Percentiles rank a stretch among this genome's conserved stretches.
These are phyloP conservation scores for Epizoanthus stellaris DNA, from an alignment of 92 coral and sea anemone genomes.

Conservation along the genomic window DNA sequence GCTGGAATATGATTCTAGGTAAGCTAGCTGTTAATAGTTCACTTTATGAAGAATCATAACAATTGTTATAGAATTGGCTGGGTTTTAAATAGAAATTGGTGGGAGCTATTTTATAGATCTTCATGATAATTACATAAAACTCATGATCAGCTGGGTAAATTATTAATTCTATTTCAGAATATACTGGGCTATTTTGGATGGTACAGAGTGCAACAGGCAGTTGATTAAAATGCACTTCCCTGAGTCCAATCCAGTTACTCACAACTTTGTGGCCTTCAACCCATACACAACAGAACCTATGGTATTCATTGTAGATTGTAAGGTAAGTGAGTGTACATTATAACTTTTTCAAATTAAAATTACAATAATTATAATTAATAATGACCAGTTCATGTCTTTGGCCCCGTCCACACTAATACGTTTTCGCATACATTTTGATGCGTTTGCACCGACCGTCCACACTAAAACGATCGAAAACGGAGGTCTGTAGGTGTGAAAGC, in stretches of 20 bases:
- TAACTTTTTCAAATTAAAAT: no score
- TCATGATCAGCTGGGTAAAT: no score
- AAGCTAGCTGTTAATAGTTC: neutral
- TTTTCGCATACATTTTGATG: no score
- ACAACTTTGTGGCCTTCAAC: slow-evolving; percentile 22
- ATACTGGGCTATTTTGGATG: slow-evolving; percentile 32
- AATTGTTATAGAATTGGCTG: neutral
- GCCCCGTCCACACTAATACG: no score
- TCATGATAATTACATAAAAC: no score
- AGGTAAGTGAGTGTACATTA: slow-evolving; percentile 4
- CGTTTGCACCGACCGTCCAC: no score
- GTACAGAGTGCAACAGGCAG: slow-evolving; percentile 27
- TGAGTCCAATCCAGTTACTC: neutral
- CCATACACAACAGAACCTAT: slow-evolving; percentile 22
- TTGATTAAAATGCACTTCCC: slow-evolving; percentile 32
- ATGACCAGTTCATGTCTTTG: no score
- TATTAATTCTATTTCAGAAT: slow-evolving; percentile 19
- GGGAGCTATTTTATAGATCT: no score
- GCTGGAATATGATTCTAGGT: slow-evolving; percentile 49
- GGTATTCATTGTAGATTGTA: slow-evolving; percentile 24
- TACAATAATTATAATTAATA: no score
- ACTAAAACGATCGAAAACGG: no score
- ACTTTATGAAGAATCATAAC: neutral
- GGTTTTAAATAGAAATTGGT: neutral
- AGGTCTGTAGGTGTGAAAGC: no score